Evolutionary conservation across 2,797 vertebrate species (phyloP), one percentile per base, ranked within the genome.

Genomic region (Sebastes ruberrimus): DNA sequence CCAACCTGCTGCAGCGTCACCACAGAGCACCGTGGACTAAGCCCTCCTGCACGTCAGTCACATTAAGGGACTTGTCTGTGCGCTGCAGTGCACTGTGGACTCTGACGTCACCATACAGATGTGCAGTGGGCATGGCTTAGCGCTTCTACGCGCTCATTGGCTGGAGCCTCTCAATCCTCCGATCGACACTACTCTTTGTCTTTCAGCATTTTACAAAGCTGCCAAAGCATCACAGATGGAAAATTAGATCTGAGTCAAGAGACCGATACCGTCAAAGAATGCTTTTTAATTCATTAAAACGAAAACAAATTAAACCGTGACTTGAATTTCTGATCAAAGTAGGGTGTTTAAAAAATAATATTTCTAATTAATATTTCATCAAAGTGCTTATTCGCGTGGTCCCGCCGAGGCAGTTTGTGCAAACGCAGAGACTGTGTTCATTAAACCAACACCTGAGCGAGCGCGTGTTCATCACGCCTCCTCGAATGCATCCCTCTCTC

Each of bases 81-180:
- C 49, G 78, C 82, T 84, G 84, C 76, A 82, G 80, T 65, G 70
- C 68, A 59, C 69, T 66, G 75, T 18, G 42, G 59, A 74, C 72
- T 74, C 82, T 90, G 91, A 90, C 77, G 76, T 91, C 89, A 90
- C 5, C 2, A 71, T 88, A 81, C 90, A 93, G 89, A 93, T 92
- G 91, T 93, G 83, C 85, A 65, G 83, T 72, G 88, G 93, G 88
- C 81, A 35, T 76, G 88, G 91, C 82, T 82, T 74, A 79, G 63
- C 3, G 63, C 38, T 63, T 14, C 85, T n/a, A 7, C 22, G 14
- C 14, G 71, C 90, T 88, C 20, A 92, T 88, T 93, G 92, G 91
- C 79, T 46, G 55, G n/a, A 80, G 76, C 72, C 56, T 81, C 69
- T 83, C 87, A 74, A 78, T 88, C 90, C 86, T 46, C 71, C n/a